Evolutionary conservation across 2,888 invertebrate genomes (phyloP), one percentile per base, ranked within the genome.

Genomic region (Idaea aversata): DNA sequence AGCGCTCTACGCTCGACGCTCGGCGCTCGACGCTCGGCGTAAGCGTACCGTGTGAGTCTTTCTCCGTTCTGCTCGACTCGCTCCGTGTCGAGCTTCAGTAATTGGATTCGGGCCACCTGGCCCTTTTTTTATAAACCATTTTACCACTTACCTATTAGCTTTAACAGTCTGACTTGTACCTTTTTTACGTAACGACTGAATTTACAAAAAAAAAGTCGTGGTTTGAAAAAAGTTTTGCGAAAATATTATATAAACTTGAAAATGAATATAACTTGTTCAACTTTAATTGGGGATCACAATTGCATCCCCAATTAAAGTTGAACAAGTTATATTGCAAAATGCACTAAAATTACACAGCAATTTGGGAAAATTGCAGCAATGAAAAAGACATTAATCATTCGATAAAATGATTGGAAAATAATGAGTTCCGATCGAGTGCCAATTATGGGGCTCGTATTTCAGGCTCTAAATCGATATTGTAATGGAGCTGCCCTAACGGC

Each of bases 21-120:
- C 36, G 36, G 4, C 47, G 47, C 47, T 47, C 47, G 25, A 3
- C 25, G 25, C 25, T 10, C 10, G 47, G 3, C 47, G 13, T 47
- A 13, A 47, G 47, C 47, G 47, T 47, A 47, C 47, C 10, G 47
- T 47, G 47, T 10, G 10, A 47, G 47, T 13, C 6, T 47, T 47
- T 13, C 6, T 47, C 13, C 34, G 64, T 65, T 63, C 70, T 67
- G 63, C 74, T 75, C 67, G 74, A 77, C 77, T 82, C 64, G 63
- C 68, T 69, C 47, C 47, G 67, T 76, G 67, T 64, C 66, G 67
- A 68, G 69, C 68, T 72, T 47, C 74, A 77, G 80, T 85, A 85
- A 88, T 87, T 88, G 81, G 88, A 87, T 85, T 77, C 73, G 74
- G 75, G 78, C 75, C 82, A 82, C 79, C 79, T 82, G 81, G 79